Conservation (phyloP, 2,113 vertebrate genomes). For the Mormyrus lacerda region DNA sequence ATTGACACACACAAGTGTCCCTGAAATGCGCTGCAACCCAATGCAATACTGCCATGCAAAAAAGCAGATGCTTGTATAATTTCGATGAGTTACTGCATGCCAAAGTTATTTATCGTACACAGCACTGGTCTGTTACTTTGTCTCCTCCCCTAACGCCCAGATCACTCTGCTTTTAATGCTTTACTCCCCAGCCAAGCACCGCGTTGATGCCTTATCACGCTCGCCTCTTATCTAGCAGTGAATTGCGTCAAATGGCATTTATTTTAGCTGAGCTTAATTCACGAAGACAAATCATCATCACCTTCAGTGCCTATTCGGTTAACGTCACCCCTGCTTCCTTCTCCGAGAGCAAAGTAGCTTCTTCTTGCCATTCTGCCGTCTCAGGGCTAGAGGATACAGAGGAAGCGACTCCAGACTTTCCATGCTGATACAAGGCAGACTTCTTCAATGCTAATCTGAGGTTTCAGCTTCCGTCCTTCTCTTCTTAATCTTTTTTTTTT, state of each 20-base stretch:
- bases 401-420: not conserved
- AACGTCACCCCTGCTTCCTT: conserved; percentile 21
- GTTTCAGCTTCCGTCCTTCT: not conserved
- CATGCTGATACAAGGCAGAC: not conserved
- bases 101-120: not conserved
- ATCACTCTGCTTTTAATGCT: not conserved
- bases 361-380: conserved; percentile 24
- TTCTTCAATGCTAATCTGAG: not conserved
- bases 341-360: conserved; percentile 19
- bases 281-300: conserved; percentile 34
- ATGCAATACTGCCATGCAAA: not conserved
- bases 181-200: not conserved
- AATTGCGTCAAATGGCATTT: conserved; percentile 21
- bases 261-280: conserved; percentile 33
- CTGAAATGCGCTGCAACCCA: not conserved
- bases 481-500: not conserved
- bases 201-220: not conserved
- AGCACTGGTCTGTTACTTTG: not conserved
- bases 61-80: not conserved
- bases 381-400: not conserved
- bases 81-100: not conserved
- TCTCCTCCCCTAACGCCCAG: not conserved
- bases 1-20: not conserved
- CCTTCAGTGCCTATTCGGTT: conserved; percentile 29
- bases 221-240: conserved; percentile 9